Evolutionary conservation across 2,113 vertebrate species (phyloP).

Genomic region (Channa maculata): DNA sequence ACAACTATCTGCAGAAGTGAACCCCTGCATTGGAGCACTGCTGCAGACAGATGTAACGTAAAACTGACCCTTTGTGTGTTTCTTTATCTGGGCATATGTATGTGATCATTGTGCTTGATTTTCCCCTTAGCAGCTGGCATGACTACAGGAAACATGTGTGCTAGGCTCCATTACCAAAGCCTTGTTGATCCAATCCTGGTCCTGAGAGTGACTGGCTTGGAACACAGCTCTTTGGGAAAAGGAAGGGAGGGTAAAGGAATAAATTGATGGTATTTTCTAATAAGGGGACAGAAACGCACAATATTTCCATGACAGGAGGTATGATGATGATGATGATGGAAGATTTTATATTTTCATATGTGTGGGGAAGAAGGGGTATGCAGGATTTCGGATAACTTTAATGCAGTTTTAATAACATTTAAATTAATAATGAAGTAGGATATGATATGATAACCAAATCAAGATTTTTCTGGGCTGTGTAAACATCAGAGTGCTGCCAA

Average conservation of each 20-base stretch:
- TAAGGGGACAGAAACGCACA: constrained; percentile 47
- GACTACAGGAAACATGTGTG: constrained; percentile 77
- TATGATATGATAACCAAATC: constrained; percentile 20
- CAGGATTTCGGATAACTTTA: background rate
- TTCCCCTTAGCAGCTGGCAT: constrained; percentile 73
- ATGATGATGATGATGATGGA: constrained; percentile 3
- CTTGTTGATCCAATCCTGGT: constrained; percentile 82
- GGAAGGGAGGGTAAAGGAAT: constrained; percentile 48
- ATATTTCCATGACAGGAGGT: constrained; percentile 34
- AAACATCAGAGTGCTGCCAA: constrained; percentile 38
- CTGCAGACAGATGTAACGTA: constrained; percentile 30
- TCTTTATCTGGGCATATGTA: constrained; percentile 25
- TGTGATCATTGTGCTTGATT: constrained; percentile 50
- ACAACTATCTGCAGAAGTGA: constrained; percentile 20
- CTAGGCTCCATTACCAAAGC: constrained; percentile 73
- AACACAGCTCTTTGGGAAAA: constrained; percentile 63
- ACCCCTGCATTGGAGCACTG: background rate
- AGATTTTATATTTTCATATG: constrained; percentile 9
- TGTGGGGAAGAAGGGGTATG: constrained; percentile 13
- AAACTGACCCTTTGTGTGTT: constrained; percentile 43
- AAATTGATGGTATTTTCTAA: constrained; percentile 59
- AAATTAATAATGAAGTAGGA: constrained; percentile 32
- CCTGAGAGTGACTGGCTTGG: constrained; percentile 69
- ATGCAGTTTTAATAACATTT: constrained; percentile 13
- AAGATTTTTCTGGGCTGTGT: constrained; percentile 14